Conservation (phyloP, 2,797 vertebrate genomes). For the Crenuchus spilurus region DNA sequence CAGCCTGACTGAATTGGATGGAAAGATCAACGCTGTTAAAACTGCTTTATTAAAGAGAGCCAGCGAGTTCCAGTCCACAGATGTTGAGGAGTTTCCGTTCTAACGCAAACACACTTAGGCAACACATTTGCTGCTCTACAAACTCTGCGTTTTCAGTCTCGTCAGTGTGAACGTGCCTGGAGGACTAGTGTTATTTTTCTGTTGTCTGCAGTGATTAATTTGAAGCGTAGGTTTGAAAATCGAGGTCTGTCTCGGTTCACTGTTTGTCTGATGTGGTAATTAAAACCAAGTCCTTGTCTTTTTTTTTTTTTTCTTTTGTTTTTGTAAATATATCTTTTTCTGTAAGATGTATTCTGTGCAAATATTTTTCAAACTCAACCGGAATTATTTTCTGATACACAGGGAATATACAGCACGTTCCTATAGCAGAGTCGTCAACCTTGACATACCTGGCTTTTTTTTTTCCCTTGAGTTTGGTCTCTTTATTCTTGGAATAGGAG, state of each 20-base stretch:
- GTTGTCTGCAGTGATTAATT: not conserved
- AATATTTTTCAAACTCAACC: constrained; percentile 15
- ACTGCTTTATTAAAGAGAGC: constrained; percentile 90
- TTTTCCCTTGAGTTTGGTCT: not conserved
- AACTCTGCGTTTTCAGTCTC: not conserved
- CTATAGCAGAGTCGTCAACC: not conserved
- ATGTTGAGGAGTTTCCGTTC: constrained; percentile 72
- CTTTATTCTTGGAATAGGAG: not conserved
- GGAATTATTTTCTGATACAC: constrained; percentile 14
- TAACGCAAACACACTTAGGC: constrained; percentile 52
- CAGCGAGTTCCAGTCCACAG: constrained; percentile 81
- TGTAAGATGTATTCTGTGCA: constrained; percentile 5
- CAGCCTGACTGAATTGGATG: constrained; percentile 93
- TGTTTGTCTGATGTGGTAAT: not conserved
- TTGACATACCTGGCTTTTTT: not conserved
- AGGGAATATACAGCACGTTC: not conserved
- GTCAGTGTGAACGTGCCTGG: not conserved
- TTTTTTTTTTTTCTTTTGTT: not conserved
- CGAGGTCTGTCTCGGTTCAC: not conserved
- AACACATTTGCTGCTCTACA: not conserved
- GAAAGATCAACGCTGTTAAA: constrained; percentile 94
- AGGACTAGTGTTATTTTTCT: not conserved
- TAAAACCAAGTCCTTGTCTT: not conserved
- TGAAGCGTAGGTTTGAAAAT: not conserved
- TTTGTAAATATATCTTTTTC: constrained; percentile 61